Percentiles rank a stretch among this genome's conserved stretches.
phyloP scores from a whole-genome alignment of 2,113 vertebrate genomes.

The Cinclus cinclus region DNA sequence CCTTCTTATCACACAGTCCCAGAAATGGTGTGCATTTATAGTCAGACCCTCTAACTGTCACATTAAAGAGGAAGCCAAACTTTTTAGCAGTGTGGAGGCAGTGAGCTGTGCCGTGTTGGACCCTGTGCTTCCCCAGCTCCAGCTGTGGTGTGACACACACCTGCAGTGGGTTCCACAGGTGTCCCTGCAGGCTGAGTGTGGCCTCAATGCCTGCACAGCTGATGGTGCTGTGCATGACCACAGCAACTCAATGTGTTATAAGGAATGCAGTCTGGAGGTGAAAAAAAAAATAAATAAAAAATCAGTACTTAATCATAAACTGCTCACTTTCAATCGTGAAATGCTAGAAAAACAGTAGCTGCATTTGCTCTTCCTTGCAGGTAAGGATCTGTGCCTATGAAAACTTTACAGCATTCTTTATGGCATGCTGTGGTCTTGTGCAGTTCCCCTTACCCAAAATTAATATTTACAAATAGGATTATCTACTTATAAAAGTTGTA shows the following conservation, averaged over 20 bases:
- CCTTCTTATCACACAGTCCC: not conserved
- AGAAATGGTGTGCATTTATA: not conserved
- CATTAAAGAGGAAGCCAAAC: not conserved
- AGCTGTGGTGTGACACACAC: not conserved
- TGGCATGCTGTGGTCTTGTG: not conserved
- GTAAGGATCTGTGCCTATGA: not conserved
- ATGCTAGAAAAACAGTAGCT: not conserved
- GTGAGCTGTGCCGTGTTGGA: accelerated
- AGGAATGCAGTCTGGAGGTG: not conserved
- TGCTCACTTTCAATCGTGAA: not conserved
- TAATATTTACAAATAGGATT: not conserved
- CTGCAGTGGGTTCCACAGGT: not conserved
- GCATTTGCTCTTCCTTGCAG: not conserved
- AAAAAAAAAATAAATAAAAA: not conserved
- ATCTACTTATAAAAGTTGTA: not conserved
- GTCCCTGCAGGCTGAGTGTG: not conserved
- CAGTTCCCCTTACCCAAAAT: no score
- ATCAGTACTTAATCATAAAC: not conserved
- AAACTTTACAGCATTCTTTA: not conserved
- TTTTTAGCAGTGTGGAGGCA: not conserved
- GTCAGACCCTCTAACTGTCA: not conserved
- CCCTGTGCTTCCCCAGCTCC: not conserved
- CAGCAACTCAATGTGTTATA: not conserved
- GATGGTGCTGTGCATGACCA: not conserved
- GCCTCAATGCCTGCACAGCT: not conserved